A percentile compares a stretch with the other conserved stretches of the same genome.
Conservation (phyloP, 2,113 vertebrate genomes). For the Pipa parva region DNA sequence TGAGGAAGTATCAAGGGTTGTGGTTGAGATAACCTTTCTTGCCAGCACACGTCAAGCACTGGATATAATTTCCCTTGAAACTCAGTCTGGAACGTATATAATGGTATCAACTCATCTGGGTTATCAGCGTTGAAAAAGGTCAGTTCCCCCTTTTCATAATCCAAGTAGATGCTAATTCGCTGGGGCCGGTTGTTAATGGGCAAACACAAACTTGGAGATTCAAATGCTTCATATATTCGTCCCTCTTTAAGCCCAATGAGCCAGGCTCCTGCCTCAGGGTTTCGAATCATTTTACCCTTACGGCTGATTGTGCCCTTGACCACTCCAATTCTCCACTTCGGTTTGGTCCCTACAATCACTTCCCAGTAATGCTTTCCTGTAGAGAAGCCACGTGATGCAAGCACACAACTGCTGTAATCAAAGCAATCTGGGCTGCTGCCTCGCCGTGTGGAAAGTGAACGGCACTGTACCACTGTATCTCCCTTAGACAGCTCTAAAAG, state of each 20-base stretch:
- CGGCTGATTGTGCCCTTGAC: conserved; percentile 69
- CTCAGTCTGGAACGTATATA: conserved; percentile 75
- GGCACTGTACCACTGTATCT: conserved; percentile 65
- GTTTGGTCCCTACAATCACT: conserved; percentile 72
- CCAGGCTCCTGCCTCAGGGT: conserved; percentile 71
- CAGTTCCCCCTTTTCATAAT: conserved; percentile 69
- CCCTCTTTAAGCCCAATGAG: conserved; percentile 75
- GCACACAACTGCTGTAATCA: conserved; percentile 71
- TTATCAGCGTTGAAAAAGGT: conserved; percentile 72
- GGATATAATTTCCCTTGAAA: conserved; percentile 82
- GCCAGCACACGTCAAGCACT: conserved; percentile 77
- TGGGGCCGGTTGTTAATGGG: conserved; percentile 56
- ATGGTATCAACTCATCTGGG: conserved; percentile 60
- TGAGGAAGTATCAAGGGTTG: conserved; percentile 62
- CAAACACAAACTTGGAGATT: conserved; percentile 55
- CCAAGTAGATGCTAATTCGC: conserved; percentile 69
- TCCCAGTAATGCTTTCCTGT: conserved; percentile 82
- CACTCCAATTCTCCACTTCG: conserved; percentile 72
- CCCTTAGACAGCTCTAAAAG: conserved; percentile 70
- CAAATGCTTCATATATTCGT: conserved; percentile 71
- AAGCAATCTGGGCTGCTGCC: conserved; percentile 72
- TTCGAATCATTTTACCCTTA: conserved; percentile 73
- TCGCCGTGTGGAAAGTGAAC: conserved; percentile 55
- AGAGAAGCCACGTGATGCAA: conserved; percentile 73
- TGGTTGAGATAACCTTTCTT: conserved; percentile 64